A percentile compares a stretch with the other conserved stretches of the same genome.
Conservation (phyloP, 2,113 vertebrate genomes). For the Calidris pygmaea region DNA sequence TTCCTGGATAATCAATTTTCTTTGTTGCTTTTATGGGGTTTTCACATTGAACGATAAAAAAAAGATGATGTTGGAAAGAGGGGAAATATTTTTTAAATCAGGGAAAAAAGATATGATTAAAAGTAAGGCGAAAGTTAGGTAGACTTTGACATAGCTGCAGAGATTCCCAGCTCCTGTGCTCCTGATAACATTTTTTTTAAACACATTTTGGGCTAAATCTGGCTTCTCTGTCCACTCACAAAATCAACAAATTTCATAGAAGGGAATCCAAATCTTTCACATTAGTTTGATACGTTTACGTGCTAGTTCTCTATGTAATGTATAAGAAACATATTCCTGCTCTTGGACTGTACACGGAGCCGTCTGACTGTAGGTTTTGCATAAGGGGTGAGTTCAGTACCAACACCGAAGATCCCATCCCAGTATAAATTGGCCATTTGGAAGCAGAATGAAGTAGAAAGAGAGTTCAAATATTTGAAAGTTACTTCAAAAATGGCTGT, state of each 20-base stretch:
- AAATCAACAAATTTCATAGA: constrained; percentile 15
- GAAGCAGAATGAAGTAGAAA: neutral
- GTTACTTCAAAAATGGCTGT: neutral
- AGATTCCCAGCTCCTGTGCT: neutral
- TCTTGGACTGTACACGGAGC: neutral
- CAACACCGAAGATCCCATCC: neutral
- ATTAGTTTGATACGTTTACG: neutral
- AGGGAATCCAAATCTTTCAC: neutral
- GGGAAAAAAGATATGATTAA: neutral
- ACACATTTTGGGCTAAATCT: neutral
- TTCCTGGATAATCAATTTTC: neutral
- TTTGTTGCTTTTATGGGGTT: neutral
- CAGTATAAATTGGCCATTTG: neutral
- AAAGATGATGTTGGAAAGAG: neutral
- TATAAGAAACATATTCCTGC: neutral
- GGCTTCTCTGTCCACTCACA: neutral
- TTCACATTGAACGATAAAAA: neutral
- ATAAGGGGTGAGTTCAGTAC: neutral
- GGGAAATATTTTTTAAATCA: neutral
- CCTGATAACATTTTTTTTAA: neutral
- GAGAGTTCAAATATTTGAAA: neutral
- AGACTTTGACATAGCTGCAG: neutral
- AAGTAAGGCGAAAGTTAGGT: neutral
- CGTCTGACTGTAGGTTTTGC: neutral
- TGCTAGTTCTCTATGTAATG: neutral